Percentiles rank a stretch among this genome's conserved stretches.
These are phyloP conservation scores for Nannobrachium achirus DNA, from an alignment of 2,113 vertebrate genomes.

Conservation along the genomic window DNA sequence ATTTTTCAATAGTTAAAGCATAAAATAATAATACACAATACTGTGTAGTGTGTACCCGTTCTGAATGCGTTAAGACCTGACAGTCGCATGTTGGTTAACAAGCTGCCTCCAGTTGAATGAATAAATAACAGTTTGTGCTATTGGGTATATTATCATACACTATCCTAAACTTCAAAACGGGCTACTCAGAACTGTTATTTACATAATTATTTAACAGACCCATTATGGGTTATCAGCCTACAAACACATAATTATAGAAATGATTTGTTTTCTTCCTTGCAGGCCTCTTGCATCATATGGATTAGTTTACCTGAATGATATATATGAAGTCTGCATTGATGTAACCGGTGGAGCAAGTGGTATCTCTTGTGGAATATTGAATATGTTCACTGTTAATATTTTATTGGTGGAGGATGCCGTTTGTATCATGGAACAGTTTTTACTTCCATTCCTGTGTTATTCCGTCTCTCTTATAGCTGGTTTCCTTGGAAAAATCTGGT, in stretches of 20 bases:
- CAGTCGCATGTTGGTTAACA: constrained; percentile 19
- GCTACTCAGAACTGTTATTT: not conserved
- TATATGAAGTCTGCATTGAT: constrained; percentile 31
- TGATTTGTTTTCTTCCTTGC: too few species aligned
- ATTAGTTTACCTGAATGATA: constrained; percentile 35
- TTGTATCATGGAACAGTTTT: constrained; percentile 18
- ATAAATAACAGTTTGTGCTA: not conserved
- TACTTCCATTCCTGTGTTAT: constrained; percentile 9
- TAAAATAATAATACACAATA: too few species aligned
- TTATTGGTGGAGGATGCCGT: constrained; percentile 17
- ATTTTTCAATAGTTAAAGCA: too few species aligned
- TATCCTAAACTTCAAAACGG: not conserved
- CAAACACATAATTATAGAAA: not conserved
- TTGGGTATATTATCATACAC: not conserved
- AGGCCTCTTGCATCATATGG: constrained; percentile 30
- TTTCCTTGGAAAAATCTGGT: constrained; percentile 21
- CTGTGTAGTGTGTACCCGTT: too few species aligned
- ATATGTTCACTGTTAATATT: constrained; percentile 34
- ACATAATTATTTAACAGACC: not conserved
- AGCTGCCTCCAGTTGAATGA: constrained; percentile 12
- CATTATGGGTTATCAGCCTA: not conserved
- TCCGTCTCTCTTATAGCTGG: not conserved
- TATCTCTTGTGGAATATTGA: constrained; percentile 37
- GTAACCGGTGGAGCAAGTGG: constrained; percentile 6
- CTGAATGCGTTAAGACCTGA: too few species aligned